Conservation (phyloP, 1,140 invertebrate species). For the Meloidogyne hapla region DNA sequence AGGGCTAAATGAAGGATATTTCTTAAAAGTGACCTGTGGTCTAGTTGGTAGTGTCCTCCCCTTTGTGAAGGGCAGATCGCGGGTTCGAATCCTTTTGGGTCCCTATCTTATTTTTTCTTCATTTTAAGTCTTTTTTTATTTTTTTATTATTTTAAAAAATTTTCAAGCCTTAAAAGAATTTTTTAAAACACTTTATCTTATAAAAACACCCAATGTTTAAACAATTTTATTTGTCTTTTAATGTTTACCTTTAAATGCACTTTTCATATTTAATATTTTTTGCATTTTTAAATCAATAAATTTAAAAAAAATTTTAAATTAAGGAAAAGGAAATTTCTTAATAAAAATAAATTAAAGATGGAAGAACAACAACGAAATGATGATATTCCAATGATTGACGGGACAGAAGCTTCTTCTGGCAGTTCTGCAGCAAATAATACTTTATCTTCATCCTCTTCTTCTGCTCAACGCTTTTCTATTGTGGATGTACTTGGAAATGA, state of each 20-base stretch:
- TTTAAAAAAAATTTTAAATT: too few relatives aligned
- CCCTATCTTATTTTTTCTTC: not conserved
- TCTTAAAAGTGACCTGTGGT: not conserved
- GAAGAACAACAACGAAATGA: slow-evolving; percentile 27
- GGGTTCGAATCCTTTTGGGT: not conserved
- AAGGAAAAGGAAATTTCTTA: not conserved
- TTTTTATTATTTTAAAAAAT: too few relatives aligned
- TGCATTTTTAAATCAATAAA: not conserved
- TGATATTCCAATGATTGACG: slow-evolving; percentile 49
- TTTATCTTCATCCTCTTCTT: not conserved
- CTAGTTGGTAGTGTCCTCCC: not conserved
- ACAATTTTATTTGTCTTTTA: not conserved
- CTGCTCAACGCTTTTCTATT: slow-evolving; percentile 42
- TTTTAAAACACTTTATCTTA: too few relatives aligned
- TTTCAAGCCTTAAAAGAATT: too few relatives aligned
- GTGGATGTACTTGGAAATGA: slow-evolving; percentile 33
- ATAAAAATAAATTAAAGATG: not conserved
- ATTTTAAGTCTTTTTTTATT: too few relatives aligned
- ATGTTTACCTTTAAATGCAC: not conserved
- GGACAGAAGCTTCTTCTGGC: slow-evolving; percentile 21
- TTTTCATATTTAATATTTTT: not conserved
- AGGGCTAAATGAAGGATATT: too few relatives aligned
- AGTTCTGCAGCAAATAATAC: not conserved
- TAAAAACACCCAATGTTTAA: too few relatives aligned
- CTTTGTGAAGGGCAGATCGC: not conserved